phyloP scores from a whole-genome alignment of 1,140 invertebrate species.

The Pristionchus pacificus region DNA sequence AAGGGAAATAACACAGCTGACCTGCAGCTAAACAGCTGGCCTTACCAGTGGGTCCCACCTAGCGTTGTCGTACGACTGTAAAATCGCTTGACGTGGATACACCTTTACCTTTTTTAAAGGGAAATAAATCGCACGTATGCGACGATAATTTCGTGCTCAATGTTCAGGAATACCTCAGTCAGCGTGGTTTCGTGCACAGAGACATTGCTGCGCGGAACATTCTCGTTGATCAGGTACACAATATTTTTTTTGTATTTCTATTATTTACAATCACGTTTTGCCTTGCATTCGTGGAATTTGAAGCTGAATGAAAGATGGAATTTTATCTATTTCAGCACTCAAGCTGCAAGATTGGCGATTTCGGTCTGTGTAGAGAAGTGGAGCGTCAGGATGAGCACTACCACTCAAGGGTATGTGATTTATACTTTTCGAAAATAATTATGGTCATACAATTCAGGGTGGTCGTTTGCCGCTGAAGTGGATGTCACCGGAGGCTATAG shows the following conservation, averaged over 20 bases:
- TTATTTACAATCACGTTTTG: too few relatives aligned
- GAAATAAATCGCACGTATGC: slow-evolving; percentile 2
- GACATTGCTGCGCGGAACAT: slow-evolving; percentile 62
- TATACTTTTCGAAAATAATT: too few relatives aligned
- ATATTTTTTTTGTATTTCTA: too few relatives aligned
- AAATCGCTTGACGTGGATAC: slow-evolving; percentile 1
- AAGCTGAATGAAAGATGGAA: too few relatives aligned
- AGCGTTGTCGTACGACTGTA: not conserved
- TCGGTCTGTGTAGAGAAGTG: slow-evolving; percentile 61
- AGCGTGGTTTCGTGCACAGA: slow-evolving; percentile 61
- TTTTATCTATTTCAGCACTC: too few relatives aligned
- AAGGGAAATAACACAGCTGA: too few relatives aligned
- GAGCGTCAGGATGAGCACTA: slow-evolving; percentile 60
- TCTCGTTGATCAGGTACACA: slow-evolving; percentile 58
- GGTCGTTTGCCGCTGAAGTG: slow-evolving; percentile 37
- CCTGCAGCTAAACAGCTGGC: not conserved
- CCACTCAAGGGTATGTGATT: too few relatives aligned
- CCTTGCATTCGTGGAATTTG: too few relatives aligned
- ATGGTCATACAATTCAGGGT: slow-evolving; percentile 27
- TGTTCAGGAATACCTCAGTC: slow-evolving; percentile 59
- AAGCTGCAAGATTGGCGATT: slow-evolving; percentile 59
- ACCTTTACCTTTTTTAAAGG: too few relatives aligned
- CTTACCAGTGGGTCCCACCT: not conserved
- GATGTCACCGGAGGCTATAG: slow-evolving; percentile 60
- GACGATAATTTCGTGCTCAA: slow-evolving; percentile 6